Evolutionary conservation across 2,113 vertebrate species (phyloP).

Genomic region (Dryoscopus gambensis): DNA sequence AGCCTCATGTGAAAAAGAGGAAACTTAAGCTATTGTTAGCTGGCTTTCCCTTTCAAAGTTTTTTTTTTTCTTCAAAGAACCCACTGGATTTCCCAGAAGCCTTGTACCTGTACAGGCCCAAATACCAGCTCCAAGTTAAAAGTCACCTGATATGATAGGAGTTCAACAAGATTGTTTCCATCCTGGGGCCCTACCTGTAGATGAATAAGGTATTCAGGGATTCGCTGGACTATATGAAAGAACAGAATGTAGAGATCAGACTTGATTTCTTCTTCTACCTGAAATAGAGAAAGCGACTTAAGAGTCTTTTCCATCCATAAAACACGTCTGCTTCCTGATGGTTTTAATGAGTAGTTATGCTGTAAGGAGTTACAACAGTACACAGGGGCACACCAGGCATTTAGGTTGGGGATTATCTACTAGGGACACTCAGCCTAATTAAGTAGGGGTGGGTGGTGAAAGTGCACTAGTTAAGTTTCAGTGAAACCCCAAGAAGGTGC

Average conservation of each 20-base stretch:
- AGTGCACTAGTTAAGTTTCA: not conserved
- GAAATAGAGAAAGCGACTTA: conserved; percentile 10
- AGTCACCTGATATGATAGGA: not conserved
- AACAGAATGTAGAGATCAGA: conserved; percentile 90
- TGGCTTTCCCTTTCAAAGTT: not conserved
- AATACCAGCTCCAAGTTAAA: not conserved
- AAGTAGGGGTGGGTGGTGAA: not conserved
- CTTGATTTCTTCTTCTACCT: conserved; percentile 87
- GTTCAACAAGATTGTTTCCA: not conserved
- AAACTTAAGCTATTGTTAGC: not conserved
- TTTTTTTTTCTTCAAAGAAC: not conserved
- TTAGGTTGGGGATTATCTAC: not conserved
- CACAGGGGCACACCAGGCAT: not conserved
- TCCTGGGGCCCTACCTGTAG: conserved; percentile 79
- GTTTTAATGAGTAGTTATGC: not conserved
- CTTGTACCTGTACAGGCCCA: not conserved
- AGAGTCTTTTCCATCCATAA: not conserved
- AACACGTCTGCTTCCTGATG: not conserved
- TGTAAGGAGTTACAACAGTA: not conserved
- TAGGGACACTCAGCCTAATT: not conserved
- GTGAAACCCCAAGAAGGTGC: not conserved
- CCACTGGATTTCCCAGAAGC: not conserved
- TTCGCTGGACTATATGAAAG: conserved; percentile 91
- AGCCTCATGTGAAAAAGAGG: not conserved
- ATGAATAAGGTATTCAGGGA: conserved; percentile 91